phyloP scores from a whole-genome alignment of 2,113 vertebrate genomes.

The Epinephelus lanceolatus region DNA sequence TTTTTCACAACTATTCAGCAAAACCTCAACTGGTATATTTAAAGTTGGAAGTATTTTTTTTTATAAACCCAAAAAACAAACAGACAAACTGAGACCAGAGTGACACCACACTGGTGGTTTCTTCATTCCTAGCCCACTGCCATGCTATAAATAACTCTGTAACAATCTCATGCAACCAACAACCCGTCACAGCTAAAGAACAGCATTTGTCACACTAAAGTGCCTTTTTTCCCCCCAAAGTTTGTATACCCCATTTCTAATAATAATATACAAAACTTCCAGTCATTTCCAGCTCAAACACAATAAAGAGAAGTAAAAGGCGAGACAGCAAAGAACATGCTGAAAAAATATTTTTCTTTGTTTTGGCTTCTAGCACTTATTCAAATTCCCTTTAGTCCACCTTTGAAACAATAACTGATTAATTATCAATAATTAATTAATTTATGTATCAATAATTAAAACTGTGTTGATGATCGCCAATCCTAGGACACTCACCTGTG shows the following conservation, averaged over 20 bases:
- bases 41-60: slow-evolving; percentile 37
- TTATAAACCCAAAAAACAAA: slow-evolving; percentile 47
- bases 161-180: slow-evolving; percentile 67
- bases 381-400: slow-evolving; percentile 37
- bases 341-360: slow-evolving; percentile 27
- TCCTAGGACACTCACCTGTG: background rate
- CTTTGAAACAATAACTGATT: slow-evolving; percentile 17
- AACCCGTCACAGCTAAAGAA: slow-evolving; percentile 14
- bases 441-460: background rate
- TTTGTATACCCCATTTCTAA: slow-evolving; percentile 37
- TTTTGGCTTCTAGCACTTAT: slow-evolving; percentile 34
- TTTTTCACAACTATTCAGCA: slow-evolving; percentile 71
- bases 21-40: slow-evolving; percentile 51
- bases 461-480: slow-evolving; percentile 2
- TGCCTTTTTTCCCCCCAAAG: slow-evolving; percentile 25
- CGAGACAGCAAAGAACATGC: slow-evolving; percentile 53
- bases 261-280: slow-evolving; percentile 43
- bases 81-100: slow-evolving; percentile 45
- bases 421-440: background rate
- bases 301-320: slow-evolving; percentile 20
- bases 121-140: slow-evolving; percentile 30
- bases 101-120: slow-evolving; percentile 37
- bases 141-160: slow-evolving; percentile 54
- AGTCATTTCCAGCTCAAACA: slow-evolving; percentile 40
- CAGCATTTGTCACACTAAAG: slow-evolving; percentile 55